These are phyloP conservation scores for Etheostoma cragini DNA, from an alignment of 2,113 vertebrate species.

Conservation along the genomic window DNA sequence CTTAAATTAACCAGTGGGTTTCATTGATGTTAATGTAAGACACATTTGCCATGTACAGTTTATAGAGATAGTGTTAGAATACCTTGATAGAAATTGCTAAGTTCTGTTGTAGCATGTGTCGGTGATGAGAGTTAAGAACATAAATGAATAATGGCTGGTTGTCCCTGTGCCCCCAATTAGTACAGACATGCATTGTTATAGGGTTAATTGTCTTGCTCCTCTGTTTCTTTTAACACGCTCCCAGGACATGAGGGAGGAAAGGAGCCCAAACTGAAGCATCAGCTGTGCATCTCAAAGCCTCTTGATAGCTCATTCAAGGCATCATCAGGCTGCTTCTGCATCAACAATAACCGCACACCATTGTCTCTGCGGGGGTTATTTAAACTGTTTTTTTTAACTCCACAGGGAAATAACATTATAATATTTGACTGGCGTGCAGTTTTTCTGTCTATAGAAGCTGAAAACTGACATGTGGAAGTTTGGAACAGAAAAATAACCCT, in stretches of 20 bases:
- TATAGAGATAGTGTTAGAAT: neutral
- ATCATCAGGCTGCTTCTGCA: constrained; percentile 62
- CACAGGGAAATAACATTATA: constrained; percentile 15
- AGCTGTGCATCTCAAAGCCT: constrained; percentile 65
- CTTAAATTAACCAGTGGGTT: neutral
- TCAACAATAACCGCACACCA: constrained; percentile 55
- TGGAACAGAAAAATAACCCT: neutral
- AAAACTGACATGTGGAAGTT: constrained; percentile 9
- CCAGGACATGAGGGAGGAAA: constrained; percentile 48
- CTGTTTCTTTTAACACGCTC: constrained; percentile 61
- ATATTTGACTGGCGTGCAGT: constrained; percentile 10
- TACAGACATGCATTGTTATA: constrained; percentile 61
- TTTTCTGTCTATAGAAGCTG: neutral
- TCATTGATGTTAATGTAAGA: neutral
- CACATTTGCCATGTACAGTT: neutral
- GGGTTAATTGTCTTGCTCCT: constrained; percentile 76
- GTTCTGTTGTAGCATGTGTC: neutral
- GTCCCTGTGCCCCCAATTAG: constrained; percentile 73
- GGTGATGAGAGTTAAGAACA: constrained; percentile 4
- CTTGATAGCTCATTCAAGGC: constrained; percentile 71
- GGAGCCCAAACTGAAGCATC: constrained; percentile 10
- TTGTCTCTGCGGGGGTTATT: constrained; percentile 21
- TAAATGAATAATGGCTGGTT: constrained; percentile 50
- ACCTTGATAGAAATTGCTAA: neutral
- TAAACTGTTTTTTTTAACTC: constrained; percentile 34